Conservation (phyloP, 2,113 vertebrate species). For the Heterochromis multidens region DNA sequence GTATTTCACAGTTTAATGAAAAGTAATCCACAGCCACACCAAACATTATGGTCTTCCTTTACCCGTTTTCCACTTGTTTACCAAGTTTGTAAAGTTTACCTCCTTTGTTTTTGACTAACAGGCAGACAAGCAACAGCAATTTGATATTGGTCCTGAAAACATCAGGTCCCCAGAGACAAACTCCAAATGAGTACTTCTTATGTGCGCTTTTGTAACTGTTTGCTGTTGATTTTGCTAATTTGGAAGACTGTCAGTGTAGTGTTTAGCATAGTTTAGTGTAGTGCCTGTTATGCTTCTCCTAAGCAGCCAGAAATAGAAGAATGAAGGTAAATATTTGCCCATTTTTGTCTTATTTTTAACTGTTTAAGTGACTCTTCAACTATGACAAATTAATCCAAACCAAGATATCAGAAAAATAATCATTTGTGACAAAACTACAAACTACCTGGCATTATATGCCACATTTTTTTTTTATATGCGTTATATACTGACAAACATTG, state of each 20-base stretch:
- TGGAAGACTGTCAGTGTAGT: background rate
- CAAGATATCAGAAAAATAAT: background rate
- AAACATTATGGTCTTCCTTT: background rate
- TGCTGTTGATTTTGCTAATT: background rate
- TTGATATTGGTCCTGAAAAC: background rate
- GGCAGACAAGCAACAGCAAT: background rate
- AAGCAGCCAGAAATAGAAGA: background rate
- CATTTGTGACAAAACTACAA: background rate
- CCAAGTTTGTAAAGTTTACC: background rate
- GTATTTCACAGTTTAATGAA: background rate
- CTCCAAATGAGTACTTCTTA: background rate
- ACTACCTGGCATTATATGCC: background rate
- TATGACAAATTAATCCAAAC: background rate
- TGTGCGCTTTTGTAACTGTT: background rate
- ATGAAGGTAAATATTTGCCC: background rate
- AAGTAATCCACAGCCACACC: background rate
- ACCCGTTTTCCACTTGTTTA: background rate
- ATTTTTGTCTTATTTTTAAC: background rate
- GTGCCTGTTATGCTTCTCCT: background rate
- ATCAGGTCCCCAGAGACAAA: background rate
- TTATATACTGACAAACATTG: constrained; percentile 9
- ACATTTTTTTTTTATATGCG: background rate
- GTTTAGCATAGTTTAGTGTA: background rate
- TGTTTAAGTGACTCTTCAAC: background rate
- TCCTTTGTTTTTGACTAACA: background rate